Evolutionary conservation across 2,888 invertebrate species (phyloP), one percentile per base, ranked within the genome.

Genomic region (Rugalucina vietnamica): DNA sequence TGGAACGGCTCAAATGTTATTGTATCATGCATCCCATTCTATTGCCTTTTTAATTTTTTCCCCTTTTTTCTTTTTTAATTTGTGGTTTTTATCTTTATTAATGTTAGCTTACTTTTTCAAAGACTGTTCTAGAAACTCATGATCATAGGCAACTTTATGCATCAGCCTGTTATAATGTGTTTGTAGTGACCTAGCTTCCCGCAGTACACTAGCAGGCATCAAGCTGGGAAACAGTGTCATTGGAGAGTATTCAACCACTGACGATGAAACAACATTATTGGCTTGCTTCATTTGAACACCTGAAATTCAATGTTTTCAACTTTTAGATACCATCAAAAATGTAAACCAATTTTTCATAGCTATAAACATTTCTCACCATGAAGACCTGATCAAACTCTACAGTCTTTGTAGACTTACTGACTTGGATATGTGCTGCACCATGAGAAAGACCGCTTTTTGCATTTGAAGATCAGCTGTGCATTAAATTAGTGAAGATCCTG

Each of bases 61-160:
- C n/a, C n/a, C n/a, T n/a, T n/a, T n/a, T n/a, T n/a, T n/a, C n/a
- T n/a, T n/a, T n/a, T n/a, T n/a, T n/a, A n/a, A n/a, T n/a, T n/a
- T n/a, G n/a, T n/a, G n/a, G n/a, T n/a, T n/a, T n/a, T n/a, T n/a
- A n/a, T n/a, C n/a, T n/a, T n/a, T n/a, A n/a, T n/a, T n/a, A n/a
- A n/a, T n/a, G n/a, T n/a, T n/a, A n/a, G 82, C 93, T 91, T 93
- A 96, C 95, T 95, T 97, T 89, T 96, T 96, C 34, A 98, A 95
- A 10, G 97, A 96, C 49, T 96, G 95, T 79, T 96, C 96, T 5
- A 98, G 95, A 93, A 98, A 98, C 27, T 97, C 96, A 82, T 97
- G 96, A 94, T 97, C 97, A 93, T 97, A 97, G 0, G 98, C 97
- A n/a, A 98, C 97, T 95, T 96, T 96, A 94, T 98, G 97, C 96